A percentile compares a stretch with the other conserved stretches of the same genome.
Conservation (phyloP, 1,140 invertebrate genomes). For the Leptinotarsa defecta region DNA sequence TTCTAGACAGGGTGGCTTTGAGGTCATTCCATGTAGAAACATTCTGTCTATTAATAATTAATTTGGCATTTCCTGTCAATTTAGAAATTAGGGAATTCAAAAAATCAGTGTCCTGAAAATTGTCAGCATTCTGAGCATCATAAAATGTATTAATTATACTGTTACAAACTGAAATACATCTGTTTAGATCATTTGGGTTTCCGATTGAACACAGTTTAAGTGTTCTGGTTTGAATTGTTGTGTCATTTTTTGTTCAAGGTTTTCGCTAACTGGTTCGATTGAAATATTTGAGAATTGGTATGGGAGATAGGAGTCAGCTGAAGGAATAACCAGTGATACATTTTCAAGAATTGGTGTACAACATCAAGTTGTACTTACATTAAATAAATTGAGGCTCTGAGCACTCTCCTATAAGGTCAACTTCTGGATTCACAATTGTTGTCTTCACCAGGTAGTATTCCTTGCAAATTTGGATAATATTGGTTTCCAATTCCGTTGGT, state of each 20-base stretch:
- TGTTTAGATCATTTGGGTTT: background rate
- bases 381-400: too few species aligned
- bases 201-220: background rate
- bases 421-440: too few species aligned
- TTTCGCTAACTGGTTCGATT: background rate
- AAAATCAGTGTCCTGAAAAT: slow-evolving; percentile 25
- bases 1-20: slow-evolving; percentile 29
- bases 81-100: slow-evolving; percentile 29
- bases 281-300: background rate
- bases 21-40: slow-evolving; percentile 31
- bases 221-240: background rate
- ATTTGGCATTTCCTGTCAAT: slow-evolving; percentile 31
- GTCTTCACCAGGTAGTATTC: too few species aligned
- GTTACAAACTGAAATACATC: background rate
- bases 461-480: too few species aligned
- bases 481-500: too few species aligned
- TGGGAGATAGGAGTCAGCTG: too few species aligned
- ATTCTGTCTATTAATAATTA: slow-evolving; percentile 35
- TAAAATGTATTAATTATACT: slow-evolving; percentile 23
- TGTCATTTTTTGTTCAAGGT: background rate
- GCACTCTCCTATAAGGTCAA: too few species aligned
- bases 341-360: too few species aligned
- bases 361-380: too few species aligned
- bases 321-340: too few species aligned
- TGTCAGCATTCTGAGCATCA: slow-evolving; percentile 10